phyloP scores from a whole-genome alignment of 2,113 vertebrate species.

The Lophius piscatorius region DNA sequence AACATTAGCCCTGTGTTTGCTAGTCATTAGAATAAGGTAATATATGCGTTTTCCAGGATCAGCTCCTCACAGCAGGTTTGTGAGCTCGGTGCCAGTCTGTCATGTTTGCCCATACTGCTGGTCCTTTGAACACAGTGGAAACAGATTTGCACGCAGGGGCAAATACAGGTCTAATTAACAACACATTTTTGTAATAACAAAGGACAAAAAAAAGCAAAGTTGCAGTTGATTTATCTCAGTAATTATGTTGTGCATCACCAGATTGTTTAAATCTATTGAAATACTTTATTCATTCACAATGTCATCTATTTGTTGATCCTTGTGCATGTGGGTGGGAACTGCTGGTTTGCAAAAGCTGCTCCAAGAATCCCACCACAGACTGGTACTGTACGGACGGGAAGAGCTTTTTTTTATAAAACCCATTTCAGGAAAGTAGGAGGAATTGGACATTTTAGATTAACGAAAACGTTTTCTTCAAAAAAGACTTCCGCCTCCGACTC shows the following conservation, averaged over 20 bases:
- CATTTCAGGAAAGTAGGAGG: background rate
- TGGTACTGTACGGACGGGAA: background rate
- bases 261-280: too few species aligned
- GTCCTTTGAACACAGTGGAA: too few species aligned
- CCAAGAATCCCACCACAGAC: background rate
- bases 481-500: background rate
- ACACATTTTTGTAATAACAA: too few species aligned
- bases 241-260: too few species aligned
- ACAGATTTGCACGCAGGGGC: too few species aligned
- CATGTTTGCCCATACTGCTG: slow-evolving; percentile 3
- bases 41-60: slow-evolving; percentile 3
- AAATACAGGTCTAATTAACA: too few species aligned
- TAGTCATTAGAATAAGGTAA: slow-evolving; percentile 20
- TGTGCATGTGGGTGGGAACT: slow-evolving; percentile 6
- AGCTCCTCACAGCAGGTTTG: background rate
- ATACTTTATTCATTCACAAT: background rate
- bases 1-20: slow-evolving; percentile 10
- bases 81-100: background rate
- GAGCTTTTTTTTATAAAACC: background rate
- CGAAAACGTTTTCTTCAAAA: background rate
- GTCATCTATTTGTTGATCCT: background rate
- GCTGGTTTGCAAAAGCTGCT: slow-evolving; percentile 7
- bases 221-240: too few species aligned
- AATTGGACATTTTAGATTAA: background rate
- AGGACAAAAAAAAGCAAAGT: too few species aligned